Conservation (phyloP, 2,113 vertebrate genomes). For the Monarcha castaneiventris region DNA sequence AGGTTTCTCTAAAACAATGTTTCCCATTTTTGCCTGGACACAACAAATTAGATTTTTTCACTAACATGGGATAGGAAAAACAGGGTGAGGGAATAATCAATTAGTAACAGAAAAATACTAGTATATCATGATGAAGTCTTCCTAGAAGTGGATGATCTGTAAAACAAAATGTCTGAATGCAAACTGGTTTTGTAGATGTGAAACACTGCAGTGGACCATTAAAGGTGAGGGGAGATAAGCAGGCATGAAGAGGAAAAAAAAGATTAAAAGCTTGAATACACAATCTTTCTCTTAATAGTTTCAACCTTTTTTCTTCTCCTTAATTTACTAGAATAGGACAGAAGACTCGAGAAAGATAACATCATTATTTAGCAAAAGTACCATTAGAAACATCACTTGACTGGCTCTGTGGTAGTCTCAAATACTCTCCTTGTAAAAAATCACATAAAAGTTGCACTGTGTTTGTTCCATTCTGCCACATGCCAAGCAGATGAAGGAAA, state of each 20-base stretch:
- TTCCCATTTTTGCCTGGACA: slow-evolving; percentile 21
- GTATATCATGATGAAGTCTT: background rate
- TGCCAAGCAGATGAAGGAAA: slow-evolving; percentile 14
- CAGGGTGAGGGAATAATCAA: background rate
- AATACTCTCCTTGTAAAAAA: background rate
- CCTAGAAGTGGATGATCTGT: background rate
- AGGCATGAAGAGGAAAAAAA: background rate
- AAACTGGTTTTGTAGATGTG: background rate
- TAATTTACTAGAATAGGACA: background rate
- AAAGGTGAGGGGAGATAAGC: background rate
- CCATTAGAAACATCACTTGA: slow-evolving; percentile 3
- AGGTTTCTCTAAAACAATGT: slow-evolving; percentile 10
- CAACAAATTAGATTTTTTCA: background rate
- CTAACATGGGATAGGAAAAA: background rate
- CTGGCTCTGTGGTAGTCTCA: slow-evolving; percentile 7
- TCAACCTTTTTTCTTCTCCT: background rate
- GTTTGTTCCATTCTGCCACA: slow-evolving; percentile 9
- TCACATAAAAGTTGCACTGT: background rate
- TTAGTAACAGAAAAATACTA: background rate
- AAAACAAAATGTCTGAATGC: background rate
- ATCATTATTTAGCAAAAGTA: background rate
- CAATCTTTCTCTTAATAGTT: background rate
- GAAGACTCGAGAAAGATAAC: background rate
- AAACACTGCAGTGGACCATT: background rate
- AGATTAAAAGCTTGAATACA: background rate